Base-by-base conservation (phyloP, 2,113 vertebrate genomes). In the Ictalurus furcatus region DNA sequence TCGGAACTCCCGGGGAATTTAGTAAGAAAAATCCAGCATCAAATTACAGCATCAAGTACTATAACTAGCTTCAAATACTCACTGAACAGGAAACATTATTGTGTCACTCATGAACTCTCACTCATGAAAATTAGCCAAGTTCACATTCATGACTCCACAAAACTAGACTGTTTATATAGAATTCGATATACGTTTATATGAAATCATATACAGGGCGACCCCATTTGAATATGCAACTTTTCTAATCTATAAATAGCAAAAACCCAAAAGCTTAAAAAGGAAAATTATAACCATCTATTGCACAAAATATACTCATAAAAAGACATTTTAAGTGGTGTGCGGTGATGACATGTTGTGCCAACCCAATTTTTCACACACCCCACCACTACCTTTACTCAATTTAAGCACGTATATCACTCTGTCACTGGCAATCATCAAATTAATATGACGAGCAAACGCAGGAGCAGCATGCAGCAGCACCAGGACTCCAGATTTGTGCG, bases 361-460 rank as follows among this genome's bases (percentile, higher is more conserved):
- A 80, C 28, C 21, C 52, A 40, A 79, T 88, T 86, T 88, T 71
- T 37, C 23, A 23, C 28, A 44, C 85, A 86, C 85, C 74, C 84
- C 84, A 86, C 59, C 79, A 67, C 40, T 71, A 86, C 61, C 84
- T 87, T 90, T 91, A 88, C 87, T 87, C 80, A 78, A 88, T 85
- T 87, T 74, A 37, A 84, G 79, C 82, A 89, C 90, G 81, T 92
- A 90, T 90, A 87, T 87, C 91, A 89, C 85, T 90, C 92, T 90
- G 92, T 93, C 93, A 89, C 88, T 84, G 90, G 90, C 92, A 90
- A 94, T 93, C 93, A 92, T 92, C 71, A 91, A 91, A 92, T 91
- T 90, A 94, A 92, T 90, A 91, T 92, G 91, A 90, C 88, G 88
- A 92, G 90, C 92, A 90, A 91, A 92, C 87, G 65, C 86, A 88